phyloP scores from a whole-genome alignment of 1,140 invertebrate genomes.

The Cecropterus lyciades region DNA sequence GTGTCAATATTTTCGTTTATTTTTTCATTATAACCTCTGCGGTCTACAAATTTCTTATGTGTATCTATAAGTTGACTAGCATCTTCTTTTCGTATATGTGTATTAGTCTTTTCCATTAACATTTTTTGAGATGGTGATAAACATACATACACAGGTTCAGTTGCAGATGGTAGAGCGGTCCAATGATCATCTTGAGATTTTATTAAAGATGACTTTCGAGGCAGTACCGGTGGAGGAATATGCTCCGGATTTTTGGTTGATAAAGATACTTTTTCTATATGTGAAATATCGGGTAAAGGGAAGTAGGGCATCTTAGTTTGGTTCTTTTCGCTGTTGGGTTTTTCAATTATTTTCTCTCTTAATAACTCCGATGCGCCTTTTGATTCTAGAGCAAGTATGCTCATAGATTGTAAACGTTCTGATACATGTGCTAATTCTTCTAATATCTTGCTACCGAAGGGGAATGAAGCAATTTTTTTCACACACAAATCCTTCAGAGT shows the following conservation, averaged over 20 bases:
- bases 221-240: slow-evolving; percentile 67
- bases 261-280: slow-evolving; percentile 50
- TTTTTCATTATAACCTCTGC: slow-evolving; percentile 83
- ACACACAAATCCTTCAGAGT: slow-evolving; percentile 85
- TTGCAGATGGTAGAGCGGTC: slow-evolving; percentile 83
- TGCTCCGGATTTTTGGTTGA: slow-evolving; percentile 40
- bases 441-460: slow-evolving; percentile 87
- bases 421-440: slow-evolving; percentile 87
- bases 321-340: slow-evolving; percentile 1
- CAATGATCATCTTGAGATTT: slow-evolving; percentile 78
- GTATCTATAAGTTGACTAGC: slow-evolving; percentile 87
- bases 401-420: slow-evolving; percentile 84
- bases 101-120: slow-evolving; percentile 79
- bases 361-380: slow-evolving; percentile 15
- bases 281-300: slow-evolving; percentile 50
- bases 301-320: slow-evolving; percentile 48
- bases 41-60: slow-evolving; percentile 88
- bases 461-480: slow-evolving; percentile 86
- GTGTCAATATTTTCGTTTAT: slow-evolving; percentile 33
- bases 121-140: slow-evolving; percentile 89
- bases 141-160: slow-evolving; percentile 87
- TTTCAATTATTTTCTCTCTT: slow-evolving; percentile 20
- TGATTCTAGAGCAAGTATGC: slow-evolving; percentile 39
- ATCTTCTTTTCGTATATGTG: slow-evolving; percentile 74
- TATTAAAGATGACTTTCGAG: slow-evolving; percentile 73